Evolutionary conservation across 2,113 vertebrate genomes (phyloP), one percentile per base, ranked within the genome.

Genomic region (Eira barbara): DNA sequence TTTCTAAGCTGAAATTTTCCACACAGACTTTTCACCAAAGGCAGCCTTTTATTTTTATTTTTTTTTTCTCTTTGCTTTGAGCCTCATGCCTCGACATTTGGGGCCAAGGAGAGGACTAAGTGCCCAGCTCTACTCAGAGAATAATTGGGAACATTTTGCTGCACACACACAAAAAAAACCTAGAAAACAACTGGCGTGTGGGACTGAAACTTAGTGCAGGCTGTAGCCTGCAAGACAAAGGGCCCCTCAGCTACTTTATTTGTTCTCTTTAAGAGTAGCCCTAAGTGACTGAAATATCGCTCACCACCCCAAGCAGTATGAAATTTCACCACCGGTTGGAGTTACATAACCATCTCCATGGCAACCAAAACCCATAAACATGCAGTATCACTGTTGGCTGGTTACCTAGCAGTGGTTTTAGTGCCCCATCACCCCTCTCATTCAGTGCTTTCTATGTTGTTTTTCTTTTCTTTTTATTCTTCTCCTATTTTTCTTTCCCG

Each of bases 291-390:
- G 96, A 97, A 98, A 98, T 98, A 98, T 97, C 36, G n/a, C 63
- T 94, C 3, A 0, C 95, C 93, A 98, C 95, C 96, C 96, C 96
- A 98, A 97, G 96, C 93, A 97, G 96, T 97, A 98, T 97, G 96
- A 97, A 98, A 97, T 98, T 98, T 98, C 97, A 98, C 91, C 82
- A 97, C 97, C 95, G 94, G 89, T 93, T 97, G 85, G 94, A 97
- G 89, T 98, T 97, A 97, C 0, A 3, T 95, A 97, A 97, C 86
- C 57, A 49, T 98, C 78, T 98, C 97, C 89, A 97, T 96, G 95
- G 91, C 93, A 98, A 98, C 97, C 31, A 47, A 97, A 97, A 65
- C 79, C 96, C 89, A 97, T 95, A 97, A 98, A 98, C 93, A 97
- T 89, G 95, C 91, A 97, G 82, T 97, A 95, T 97, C 94, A 84